These are phyloP conservation scores for Akabosia matsudoensis DNA, from an alignment of 1,140 invertebrate genomes.

Conservation along the genomic window DNA sequence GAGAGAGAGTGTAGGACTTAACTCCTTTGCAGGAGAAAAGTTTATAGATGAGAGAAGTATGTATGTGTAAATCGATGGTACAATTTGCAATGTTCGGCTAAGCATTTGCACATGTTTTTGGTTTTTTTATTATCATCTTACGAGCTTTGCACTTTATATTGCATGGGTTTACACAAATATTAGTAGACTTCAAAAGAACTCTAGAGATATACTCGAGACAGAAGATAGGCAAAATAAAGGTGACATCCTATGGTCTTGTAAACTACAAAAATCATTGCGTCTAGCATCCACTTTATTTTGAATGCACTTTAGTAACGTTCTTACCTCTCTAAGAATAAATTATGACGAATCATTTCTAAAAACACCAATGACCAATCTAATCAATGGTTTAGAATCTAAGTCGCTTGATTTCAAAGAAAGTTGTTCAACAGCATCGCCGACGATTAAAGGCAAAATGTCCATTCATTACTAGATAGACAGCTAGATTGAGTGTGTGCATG, in stretches of 20 bases:
- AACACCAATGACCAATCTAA: no score
- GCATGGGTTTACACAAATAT: conserved; percentile 4
- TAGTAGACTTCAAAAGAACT: not conserved
- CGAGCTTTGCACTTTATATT: not conserved
- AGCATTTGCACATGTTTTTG: not conserved
- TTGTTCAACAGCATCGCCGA: not conserved
- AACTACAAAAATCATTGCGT: not conserved
- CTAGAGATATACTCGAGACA: not conserved
- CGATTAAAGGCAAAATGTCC: not conserved
- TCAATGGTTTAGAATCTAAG: not conserved
- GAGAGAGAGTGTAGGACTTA: no score
- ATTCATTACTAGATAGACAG: not conserved
- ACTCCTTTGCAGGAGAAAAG: no score
- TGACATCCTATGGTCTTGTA: not conserved
- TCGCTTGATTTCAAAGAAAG: conserved; percentile 13
- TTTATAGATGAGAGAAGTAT: no score
- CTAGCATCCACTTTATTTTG: not conserved
- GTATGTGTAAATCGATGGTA: not conserved
- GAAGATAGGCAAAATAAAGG: not conserved
- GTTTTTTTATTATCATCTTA: not conserved
- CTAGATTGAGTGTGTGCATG: conserved; percentile 15
- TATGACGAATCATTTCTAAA: not conserved
- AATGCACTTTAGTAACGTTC: no score
- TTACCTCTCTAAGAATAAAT: no score
- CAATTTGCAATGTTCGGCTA: not conserved